Conservation (phyloP, 2,113 vertebrate species). For the Montifringilla adamsi region DNA sequence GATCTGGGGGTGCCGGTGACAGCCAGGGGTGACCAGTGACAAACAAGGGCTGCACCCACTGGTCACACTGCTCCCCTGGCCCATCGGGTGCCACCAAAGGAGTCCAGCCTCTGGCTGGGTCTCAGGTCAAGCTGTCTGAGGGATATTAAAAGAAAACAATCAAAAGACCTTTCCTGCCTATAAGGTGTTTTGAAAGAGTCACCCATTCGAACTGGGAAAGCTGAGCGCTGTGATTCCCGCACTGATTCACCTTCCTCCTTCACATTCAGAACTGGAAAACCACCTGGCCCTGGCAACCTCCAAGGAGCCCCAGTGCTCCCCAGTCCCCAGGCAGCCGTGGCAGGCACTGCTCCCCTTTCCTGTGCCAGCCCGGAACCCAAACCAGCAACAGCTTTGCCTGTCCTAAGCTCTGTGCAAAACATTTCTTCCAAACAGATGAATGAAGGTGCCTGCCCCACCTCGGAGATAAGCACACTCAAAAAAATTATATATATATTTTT, state of each 20-base stretch:
- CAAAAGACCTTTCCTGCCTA: neutral
- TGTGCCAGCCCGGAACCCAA: neutral
- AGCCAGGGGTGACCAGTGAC: neutral
- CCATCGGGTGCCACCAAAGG: neutral
- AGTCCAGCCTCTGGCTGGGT: rapidly evolving
- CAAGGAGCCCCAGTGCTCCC: neutral
- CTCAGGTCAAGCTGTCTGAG: neutral
- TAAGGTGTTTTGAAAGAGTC: neutral
- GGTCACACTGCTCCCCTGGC: neutral
- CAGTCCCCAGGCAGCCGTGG: neutral
- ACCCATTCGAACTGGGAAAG: neutral
- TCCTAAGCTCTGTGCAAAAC: neutral
- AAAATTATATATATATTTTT: neutral
- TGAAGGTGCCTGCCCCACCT: neutral
- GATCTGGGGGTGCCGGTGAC: neutral
- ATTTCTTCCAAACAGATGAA: neutral
- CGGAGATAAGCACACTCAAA: neutral
- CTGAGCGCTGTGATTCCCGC: neutral
- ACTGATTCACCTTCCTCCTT: neutral
- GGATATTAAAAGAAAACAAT: neutral
- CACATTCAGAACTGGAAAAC: neutral
- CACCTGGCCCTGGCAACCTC: neutral
- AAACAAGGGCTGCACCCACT: neutral
- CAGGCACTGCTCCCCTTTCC: neutral
- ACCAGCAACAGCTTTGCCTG: neutral